These are phyloP conservation scores for Epinephelus malabaricus DNA, from an alignment of 2,797 vertebrate genomes.

Conservation along the genomic window DNA sequence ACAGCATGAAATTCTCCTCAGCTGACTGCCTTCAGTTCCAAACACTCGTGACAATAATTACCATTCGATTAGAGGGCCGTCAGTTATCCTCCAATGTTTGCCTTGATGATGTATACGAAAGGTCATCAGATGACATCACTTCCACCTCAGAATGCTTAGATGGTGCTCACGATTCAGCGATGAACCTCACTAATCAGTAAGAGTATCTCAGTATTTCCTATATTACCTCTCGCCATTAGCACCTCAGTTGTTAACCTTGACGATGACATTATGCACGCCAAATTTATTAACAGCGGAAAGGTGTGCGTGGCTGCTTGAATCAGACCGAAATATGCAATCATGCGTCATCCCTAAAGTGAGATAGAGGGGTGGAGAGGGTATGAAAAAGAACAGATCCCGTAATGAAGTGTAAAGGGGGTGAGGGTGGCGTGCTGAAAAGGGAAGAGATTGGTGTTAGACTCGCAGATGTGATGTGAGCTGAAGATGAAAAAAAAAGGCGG, in stretches of 20 bases:
- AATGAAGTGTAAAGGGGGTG: slow-evolving; percentile 74
- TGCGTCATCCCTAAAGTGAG: slow-evolving; percentile 66
- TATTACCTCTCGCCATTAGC: slow-evolving; percentile 49
- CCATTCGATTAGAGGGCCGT: slow-evolving; percentile 50
- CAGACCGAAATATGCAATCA: slow-evolving; percentile 71
- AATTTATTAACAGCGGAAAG: slow-evolving; percentile 62
- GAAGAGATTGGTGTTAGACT: slow-evolving; percentile 66
- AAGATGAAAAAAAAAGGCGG: slow-evolving; percentile 39
- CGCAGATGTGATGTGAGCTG: slow-evolving; percentile 73
- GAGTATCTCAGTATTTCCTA: slow-evolving; percentile 30
- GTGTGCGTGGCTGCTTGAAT: slow-evolving; percentile 56
- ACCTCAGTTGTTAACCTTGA: slow-evolving; percentile 78
- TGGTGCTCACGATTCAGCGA: neutral
- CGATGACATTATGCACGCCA: slow-evolving; percentile 71
- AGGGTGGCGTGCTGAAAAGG: slow-evolving; percentile 60
- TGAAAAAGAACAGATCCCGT: slow-evolving; percentile 60
- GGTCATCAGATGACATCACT: slow-evolving; percentile 48
- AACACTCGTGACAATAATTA: slow-evolving; percentile 61
- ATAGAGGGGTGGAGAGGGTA: slow-evolving; percentile 52
- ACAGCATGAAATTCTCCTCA: slow-evolving; percentile 64
- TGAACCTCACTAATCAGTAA: neutral
- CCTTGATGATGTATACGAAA: slow-evolving; percentile 32
- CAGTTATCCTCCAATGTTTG: slow-evolving; percentile 37
- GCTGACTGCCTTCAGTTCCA: slow-evolving; percentile 64
- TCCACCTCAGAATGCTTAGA: slow-evolving; percentile 1